Evolutionary conservation across 2,888 invertebrate genomes (phyloP).

Genomic region (Sinodicranocentrus sp.): DNA sequence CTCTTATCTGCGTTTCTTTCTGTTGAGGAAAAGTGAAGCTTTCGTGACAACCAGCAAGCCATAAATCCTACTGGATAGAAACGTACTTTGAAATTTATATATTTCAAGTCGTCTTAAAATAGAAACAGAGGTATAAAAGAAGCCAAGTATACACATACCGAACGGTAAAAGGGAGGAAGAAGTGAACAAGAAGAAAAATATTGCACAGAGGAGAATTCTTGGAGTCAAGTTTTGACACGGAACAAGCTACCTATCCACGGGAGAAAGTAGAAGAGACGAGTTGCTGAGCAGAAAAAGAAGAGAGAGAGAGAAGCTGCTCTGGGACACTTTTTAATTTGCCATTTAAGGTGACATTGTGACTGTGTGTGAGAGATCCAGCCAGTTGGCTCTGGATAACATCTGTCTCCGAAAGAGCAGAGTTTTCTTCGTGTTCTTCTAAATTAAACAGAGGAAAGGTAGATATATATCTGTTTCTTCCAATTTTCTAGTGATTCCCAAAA

Average conservation of each 20-base stretch:
- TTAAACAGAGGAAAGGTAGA: constrained; percentile 37
- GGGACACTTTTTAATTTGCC: constrained; percentile 66
- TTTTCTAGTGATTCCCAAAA: constrained; percentile 56
- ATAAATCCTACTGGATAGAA: constrained; percentile 60
- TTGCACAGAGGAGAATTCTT: constrained; percentile 62
- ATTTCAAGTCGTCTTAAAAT: not conserved
- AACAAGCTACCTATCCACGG: constrained; percentile 43
- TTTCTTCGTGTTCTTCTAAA: constrained; percentile 40
- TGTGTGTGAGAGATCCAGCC: constrained; percentile 38
- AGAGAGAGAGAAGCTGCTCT: constrained; percentile 28
- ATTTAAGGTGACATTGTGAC: constrained; percentile 65
- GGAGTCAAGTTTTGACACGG: constrained; percentile 58
- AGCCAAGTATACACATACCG: not conserved
- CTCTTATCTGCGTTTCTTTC: not conserved
- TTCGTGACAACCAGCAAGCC: constrained; percentile 59
- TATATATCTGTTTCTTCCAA: constrained; percentile 46
- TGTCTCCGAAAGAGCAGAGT: constrained; percentile 19
- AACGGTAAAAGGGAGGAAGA: not conserved
- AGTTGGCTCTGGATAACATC: constrained; percentile 16
- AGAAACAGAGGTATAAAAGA: not conserved
- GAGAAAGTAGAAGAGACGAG: constrained; percentile 24
- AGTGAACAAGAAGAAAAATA: constrained; percentile 51
- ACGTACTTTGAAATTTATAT: constrained; percentile 7
- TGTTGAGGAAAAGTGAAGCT: constrained; percentile 10
- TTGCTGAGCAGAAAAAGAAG: constrained; percentile 10